Evolutionary conservation across 2,888 invertebrate genomes (phyloP).

Genomic region (Xylocampa areola): DNA sequence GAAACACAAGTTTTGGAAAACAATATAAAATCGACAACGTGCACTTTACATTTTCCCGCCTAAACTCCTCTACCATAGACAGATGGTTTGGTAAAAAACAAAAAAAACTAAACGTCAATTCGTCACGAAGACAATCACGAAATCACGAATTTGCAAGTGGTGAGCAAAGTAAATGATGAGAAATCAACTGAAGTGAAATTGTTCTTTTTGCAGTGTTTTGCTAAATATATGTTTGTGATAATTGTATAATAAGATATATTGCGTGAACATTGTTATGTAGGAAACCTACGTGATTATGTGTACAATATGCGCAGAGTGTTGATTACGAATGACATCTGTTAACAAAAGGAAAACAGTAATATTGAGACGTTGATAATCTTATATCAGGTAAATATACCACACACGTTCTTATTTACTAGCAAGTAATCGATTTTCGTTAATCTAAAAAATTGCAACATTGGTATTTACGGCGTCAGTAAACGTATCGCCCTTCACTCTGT

Average conservation of each 20-base stretch:
- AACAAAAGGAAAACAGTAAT: constrained; percentile 84
- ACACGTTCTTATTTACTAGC: constrained; percentile 12
- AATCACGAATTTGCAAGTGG: constrained; percentile 55
- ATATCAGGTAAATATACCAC: constrained; percentile 70
- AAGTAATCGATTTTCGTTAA: constrained; percentile 18
- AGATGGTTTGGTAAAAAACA: neutral
- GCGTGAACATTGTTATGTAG: constrained; percentile 70
- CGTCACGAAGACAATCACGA: constrained; percentile 62
- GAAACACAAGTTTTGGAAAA: no score
- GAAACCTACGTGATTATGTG: constrained; percentile 77
- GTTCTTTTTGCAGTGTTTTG: constrained; percentile 69
- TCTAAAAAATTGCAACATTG: constrained; percentile 32
- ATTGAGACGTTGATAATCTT: constrained; percentile 57
- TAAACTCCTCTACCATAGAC: no score
- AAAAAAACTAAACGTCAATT: constrained; percentile 58
- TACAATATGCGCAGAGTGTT: constrained; percentile 87
- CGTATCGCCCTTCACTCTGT: constrained; percentile 77
- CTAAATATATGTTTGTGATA: constrained; percentile 63
- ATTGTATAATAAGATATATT: constrained; percentile 60
- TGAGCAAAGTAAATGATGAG: constrained; percentile 64
- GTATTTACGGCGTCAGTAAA: constrained; percentile 61
- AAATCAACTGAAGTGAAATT: constrained; percentile 68
- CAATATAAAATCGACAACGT: no score
- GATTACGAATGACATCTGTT: constrained; percentile 87
- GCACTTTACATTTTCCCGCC: no score